Evolutionary conservation across 2,888 invertebrate species (phyloP), one percentile per base, ranked within the genome.

Genomic region (Nipponacmea schrenckii): DNA sequence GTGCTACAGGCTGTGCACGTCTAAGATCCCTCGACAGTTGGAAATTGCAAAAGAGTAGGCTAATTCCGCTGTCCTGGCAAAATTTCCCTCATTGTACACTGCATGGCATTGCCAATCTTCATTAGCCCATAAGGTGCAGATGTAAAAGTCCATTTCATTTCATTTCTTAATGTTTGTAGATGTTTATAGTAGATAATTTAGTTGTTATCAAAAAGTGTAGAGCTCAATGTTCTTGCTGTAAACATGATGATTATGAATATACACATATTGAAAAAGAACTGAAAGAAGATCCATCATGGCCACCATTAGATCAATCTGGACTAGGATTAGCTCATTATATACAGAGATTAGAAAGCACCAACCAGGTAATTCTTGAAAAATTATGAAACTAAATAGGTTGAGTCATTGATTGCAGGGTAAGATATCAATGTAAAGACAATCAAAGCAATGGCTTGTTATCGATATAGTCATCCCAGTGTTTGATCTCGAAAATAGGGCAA

Each of bases 251-350:
- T 46, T 81, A 75, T 67, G 74, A 83, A 64, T 87, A 86, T 68
- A 75, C 73, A 17, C 70, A 75, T 10, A 84, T 87, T 45, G 84
- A 84, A 70, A 79, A 83, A n/a, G 85, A 86, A 73, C 80, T 86
- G 3, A 76, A 77, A 0, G 77, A 79, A 0, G 76, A 80, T 24
- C 82, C 82, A 0, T 67, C 79, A 39, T 87, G 87, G 87, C 87
- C 87, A 0, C 87, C 86, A 3, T 72, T 84, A 56, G 56, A 56
- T 56, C 12, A 20, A 56, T 56, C 56, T 12, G 56, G 56, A 24
- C 24, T 24, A 12, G 56, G 56, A 56, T 56, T 56, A 24, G 56
- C 56, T 1, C 56, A 56, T 20, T 56, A 56, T 56, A 24, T 56
- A 56, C 56, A 56, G 56, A 56, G 56, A 56, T 56, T 56, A 56